phyloP scores from a whole-genome alignment of 2,113 vertebrate genomes.

The Hyaena hyaena region DNA sequence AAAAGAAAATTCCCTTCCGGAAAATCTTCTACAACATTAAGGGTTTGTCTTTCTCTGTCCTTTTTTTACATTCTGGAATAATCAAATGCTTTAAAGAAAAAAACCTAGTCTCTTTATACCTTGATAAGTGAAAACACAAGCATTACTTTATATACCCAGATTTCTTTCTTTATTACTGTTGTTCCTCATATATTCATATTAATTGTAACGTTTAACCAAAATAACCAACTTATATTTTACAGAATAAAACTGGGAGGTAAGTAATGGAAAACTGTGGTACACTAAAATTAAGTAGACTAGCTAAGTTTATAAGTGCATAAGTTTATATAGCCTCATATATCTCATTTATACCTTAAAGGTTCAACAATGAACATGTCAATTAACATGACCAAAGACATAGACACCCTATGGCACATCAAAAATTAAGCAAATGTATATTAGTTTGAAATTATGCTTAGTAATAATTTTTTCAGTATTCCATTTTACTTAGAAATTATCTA shows the following conservation, averaged over 20 bases:
- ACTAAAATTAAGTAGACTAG: not conserved
- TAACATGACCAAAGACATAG: not conserved
- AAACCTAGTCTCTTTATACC: not conserved
- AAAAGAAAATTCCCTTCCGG: conserved; percentile 7
- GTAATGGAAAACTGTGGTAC: not conserved
- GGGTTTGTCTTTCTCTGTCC: not conserved
- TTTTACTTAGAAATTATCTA: not conserved
- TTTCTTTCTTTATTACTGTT: conserved; percentile 36
- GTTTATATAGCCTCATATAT: not conserved
- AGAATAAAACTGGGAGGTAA: conserved; percentile 14
- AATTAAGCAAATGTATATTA: not conserved
- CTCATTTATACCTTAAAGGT: not conserved
- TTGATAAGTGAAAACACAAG: not conserved
- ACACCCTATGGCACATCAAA: not conserved
- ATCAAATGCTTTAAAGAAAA: not conserved
- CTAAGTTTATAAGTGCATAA: not conserved
- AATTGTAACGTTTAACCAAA: conserved; percentile 11
- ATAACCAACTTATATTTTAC: not conserved
- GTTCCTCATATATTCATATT: not conserved
- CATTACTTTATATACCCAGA: not conserved
- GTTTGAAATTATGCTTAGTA: not conserved
- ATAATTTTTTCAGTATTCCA: not conserved
- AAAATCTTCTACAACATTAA: not conserved
- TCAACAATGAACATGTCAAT: not conserved
- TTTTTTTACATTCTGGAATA: not conserved